A percentile compares a stretch with the other conserved stretches of the same genome.
phyloP scores from a whole-genome alignment of 1,140 invertebrate genomes.

The Drosophila azteca region DNA sequence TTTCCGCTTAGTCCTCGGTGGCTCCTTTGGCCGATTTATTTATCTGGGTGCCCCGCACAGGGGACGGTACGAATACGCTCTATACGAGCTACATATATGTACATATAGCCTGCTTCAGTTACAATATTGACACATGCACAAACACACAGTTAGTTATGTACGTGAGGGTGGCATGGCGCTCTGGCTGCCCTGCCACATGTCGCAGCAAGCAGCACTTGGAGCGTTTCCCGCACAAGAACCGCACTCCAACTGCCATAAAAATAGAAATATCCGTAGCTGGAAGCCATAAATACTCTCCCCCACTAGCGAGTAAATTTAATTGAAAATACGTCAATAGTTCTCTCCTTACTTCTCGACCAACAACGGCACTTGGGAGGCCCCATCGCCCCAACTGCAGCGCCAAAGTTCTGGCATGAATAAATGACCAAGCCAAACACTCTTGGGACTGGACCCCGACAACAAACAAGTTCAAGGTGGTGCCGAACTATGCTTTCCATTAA shows the following conservation, averaged over 20 bases:
- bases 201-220: neutral
- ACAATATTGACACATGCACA: constrained; percentile 63
- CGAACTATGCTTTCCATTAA: constrained; percentile 4
- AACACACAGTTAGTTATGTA: constrained; percentile 13
- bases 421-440: constrained; percentile 24
- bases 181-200: too few relatives aligned
- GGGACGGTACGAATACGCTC: neutral
- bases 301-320: constrained; percentile 32
- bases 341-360: constrained; percentile 18
- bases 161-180: too few relatives aligned
- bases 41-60: constrained; percentile 19
- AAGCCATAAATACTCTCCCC: constrained; percentile 33
- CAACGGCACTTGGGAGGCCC: neutral
- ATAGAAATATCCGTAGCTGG: constrained; percentile 24
- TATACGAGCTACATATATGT: constrained; percentile 15
- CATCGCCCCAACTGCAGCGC: neutral
- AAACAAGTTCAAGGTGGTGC: constrained; percentile 46
- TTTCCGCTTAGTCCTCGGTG: constrained; percentile 38
- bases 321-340: constrained; percentile 50
- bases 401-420: constrained; percentile 7
- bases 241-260: constrained; percentile 16
- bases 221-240: neutral
- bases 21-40: constrained; percentile 35
- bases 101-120: constrained; percentile 33
- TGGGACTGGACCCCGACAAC: constrained; percentile 26